These are phyloP conservation scores for Tenthredo mesomela DNA, from an alignment of 2,888 invertebrate species.

Conservation along the genomic window DNA sequence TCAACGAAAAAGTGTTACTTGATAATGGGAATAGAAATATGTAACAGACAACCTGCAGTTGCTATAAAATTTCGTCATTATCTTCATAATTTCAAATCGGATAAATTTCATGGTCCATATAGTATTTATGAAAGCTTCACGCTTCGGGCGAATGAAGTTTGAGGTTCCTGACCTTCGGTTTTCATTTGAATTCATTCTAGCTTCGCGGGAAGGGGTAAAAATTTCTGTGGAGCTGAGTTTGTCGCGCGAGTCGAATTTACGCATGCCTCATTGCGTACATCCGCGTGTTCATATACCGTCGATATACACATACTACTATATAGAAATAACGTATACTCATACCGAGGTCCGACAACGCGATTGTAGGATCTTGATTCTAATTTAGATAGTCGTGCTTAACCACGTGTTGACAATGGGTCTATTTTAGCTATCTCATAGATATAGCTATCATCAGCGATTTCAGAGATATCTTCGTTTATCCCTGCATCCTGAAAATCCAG, in stretches of 20 bases:
- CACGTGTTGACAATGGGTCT: conserved; percentile 70
- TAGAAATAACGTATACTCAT: background rate
- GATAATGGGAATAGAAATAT: background rate
- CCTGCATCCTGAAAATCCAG: background rate
- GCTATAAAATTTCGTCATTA: background rate
- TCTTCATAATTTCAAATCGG: background rate
- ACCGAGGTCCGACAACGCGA: background rate
- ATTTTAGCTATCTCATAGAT: conserved; percentile 39
- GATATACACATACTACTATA: background rate
- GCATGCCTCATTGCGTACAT: conserved; percentile 3
- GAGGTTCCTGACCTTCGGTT: conserved; percentile 32
- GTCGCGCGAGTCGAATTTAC: background rate
- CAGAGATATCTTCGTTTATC: background rate
- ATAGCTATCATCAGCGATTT: background rate
- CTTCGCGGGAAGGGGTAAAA: background rate
- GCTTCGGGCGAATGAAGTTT: background rate
- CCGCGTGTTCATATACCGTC: background rate
- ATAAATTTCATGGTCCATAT: background rate
- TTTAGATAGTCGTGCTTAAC: conserved; percentile 73
- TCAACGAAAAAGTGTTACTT: background rate
- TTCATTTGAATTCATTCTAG: conserved; percentile 2
- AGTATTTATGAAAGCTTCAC: conserved; percentile 18
- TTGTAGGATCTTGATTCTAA: conserved; percentile 68
- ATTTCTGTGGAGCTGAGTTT: background rate
- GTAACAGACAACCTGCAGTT: background rate